Evolutionary conservation across 2,113 vertebrate genomes (phyloP), one percentile per base, ranked within the genome.

Genomic region (Cettia cetti): DNA sequence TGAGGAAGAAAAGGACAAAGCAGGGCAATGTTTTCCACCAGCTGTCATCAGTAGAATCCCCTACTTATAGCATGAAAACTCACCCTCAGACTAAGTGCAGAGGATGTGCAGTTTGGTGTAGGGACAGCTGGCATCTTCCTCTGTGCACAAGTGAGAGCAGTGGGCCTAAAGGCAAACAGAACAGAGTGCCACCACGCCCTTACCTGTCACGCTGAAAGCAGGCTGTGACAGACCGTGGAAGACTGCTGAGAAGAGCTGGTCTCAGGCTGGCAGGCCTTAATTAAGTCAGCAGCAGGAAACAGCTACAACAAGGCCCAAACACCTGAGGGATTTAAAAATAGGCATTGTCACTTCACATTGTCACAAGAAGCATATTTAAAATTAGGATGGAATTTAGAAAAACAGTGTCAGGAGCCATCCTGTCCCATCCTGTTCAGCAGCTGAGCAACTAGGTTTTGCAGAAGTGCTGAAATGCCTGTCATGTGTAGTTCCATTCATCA

Each of bases 251-350:
- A 85, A 59, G 61, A 66, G 60, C 45, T 26, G 22, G 42, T 75
- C n/a, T 85, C 27, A 63, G 47, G 10, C 20, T 54, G 42, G 50
- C 45, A 42, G 6, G 6, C 30, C 59, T 70, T 78, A 89, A 81
- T 91, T 89, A 83, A 91, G 33, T 89, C 54, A 94, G 81, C 72
- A 91, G 91, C 60, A 89, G 86, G 91, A 70, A 75, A 71, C 3
- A 1, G 31, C 16, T 68, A 71, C 50, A 63, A 40, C 20, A 81
- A 78, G 35, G 52, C 15, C 65, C 42, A 50, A 91, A 82, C 44
- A 78, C 56, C 49, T 12, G 33, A 82, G 56, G 7, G 42, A 42
- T 63, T 95, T 86, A 71, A 94, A 94, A 96, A 91, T 40, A 86
- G 52, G 21, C 33, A 35, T 23, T 80, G 27, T 50, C 65, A 70